Evolutionary conservation across 1,140 invertebrate genomes (phyloP), one percentile per base, ranked within the genome.

Genomic region (Oscheius sp.): DNA sequence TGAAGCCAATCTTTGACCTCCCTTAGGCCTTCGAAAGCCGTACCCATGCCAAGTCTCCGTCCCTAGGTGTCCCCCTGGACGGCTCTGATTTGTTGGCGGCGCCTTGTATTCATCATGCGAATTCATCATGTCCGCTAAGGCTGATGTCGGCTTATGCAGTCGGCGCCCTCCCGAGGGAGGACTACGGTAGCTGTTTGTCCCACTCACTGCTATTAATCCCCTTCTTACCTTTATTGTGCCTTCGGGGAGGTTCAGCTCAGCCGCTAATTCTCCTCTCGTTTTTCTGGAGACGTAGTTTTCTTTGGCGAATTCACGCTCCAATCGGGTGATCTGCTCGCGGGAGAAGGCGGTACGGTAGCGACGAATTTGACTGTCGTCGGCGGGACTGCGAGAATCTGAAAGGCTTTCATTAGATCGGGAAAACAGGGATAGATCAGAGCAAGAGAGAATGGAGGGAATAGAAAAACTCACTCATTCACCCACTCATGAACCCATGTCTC

Each of bases 251-350:
- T 92, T 91, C 18, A 99, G 88, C 78, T 95, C 91, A 1, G 91
- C 89, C 0, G 97, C 95, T n/a, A 99, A 85, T 85, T 99, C 95
- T 84, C 93, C 95, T 72, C 97, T 87, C 72, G 93, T 89, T 0
- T 95, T 95, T 58, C 95, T 87, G 0, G 93, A 96, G 0, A 99
- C 94, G 85, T 99, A 99, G 85, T 97, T 98, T 86, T 99, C 97
- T 80, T 93, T 91, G 80, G 90, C 89, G 85, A 99, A 99, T 85
- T 99, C 96, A 80, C 95, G 94, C 85, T 99, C 97, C n/a, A 99
- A 86, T 42, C 93, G 88, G 0, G 88, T 89, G 23, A 99, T 86
- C 85, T 99, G 97, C 82, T 99, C 95, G 31, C 94, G 88, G 0
- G 93, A 95, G 86, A 99, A 99, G 0, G 96, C 96, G 0, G 97